Conservation (phyloP, 2,888 invertebrate species). For the Villa cingulata region DNA sequence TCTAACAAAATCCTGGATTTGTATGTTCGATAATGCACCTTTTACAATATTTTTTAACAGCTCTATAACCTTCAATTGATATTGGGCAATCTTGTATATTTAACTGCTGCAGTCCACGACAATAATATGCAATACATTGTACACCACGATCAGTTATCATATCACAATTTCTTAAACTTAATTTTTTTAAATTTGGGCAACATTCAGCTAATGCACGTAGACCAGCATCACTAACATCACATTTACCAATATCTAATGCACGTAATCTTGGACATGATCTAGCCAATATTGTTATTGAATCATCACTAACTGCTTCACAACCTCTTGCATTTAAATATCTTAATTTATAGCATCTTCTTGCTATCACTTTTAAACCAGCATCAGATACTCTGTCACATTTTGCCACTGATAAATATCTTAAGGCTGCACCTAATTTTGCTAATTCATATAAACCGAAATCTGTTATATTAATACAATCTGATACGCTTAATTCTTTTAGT, state of each 20-base stretch:
- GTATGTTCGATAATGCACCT: slow-evolving; percentile 89
- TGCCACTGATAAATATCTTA: slow-evolving; percentile 83
- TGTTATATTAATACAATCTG: slow-evolving; percentile 78
- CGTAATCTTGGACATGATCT: slow-evolving; percentile 72
- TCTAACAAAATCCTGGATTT: slow-evolving; percentile 78
- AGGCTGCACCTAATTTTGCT: slow-evolving; percentile 74
- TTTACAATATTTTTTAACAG: slow-evolving; percentile 85
- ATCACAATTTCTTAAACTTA: slow-evolving; percentile 83
- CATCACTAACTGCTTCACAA: slow-evolving; percentile 88
- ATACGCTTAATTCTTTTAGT: slow-evolving; percentile 75
- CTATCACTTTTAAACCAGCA: slow-evolving; percentile 75
- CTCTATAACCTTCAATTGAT: slow-evolving; percentile 75
- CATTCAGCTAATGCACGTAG: slow-evolving; percentile 74
- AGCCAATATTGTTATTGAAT: slow-evolving; percentile 74
- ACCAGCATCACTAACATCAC: slow-evolving; percentile 84
- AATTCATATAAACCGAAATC: slow-evolving; percentile 85
- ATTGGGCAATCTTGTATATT: slow-evolving; percentile 90
- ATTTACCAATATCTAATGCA: slow-evolving; percentile 83
- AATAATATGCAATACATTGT: slow-evolving; percentile 78
- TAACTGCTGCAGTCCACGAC: slow-evolving; percentile 75
- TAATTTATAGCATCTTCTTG: slow-evolving; percentile 74
- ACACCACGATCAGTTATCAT: slow-evolving; percentile 79
- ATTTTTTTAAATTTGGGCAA: slow-evolving; percentile 79
- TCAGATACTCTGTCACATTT: slow-evolving; percentile 89
- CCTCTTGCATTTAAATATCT: slow-evolving; percentile 83